Conservation (phyloP, 2,888 invertebrate genomes). For the Amblyjoppa proteus region DNA sequence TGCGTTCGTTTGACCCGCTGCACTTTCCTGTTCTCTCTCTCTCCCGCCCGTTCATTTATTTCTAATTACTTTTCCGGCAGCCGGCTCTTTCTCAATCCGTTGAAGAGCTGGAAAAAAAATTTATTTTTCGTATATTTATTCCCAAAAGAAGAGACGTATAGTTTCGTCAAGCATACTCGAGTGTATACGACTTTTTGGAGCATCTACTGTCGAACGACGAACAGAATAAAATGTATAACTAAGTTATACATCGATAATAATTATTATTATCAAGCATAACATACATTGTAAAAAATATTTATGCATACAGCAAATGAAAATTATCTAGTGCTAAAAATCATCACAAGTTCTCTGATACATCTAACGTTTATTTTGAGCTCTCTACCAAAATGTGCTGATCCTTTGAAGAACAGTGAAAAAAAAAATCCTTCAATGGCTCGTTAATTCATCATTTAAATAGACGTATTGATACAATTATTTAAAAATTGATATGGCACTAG, state of each 20-base stretch:
- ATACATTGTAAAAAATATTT: not conserved
- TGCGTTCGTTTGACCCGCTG: constrained; percentile 62
- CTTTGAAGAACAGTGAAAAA: not conserved
- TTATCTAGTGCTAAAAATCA: not conserved
- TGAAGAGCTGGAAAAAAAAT: constrained; percentile 38
- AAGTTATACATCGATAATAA: not conserved
- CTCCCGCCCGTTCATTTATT: constrained; percentile 50
- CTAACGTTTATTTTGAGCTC: not conserved
- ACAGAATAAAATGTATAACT: not conserved
- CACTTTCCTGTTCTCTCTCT: constrained; percentile 39
- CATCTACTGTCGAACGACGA: not conserved
- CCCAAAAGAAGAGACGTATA: constrained; percentile 23
- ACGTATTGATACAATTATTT: too few relatives aligned
- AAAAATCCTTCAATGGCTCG: too few relatives aligned
- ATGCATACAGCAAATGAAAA: not conserved
- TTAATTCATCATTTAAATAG: too few relatives aligned
- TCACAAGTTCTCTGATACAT: not conserved
- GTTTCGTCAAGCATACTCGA: not conserved
- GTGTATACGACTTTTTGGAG: not conserved
- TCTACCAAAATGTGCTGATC: not conserved
- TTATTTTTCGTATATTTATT: constrained; percentile 49
- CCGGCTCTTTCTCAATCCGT: constrained; percentile 46
- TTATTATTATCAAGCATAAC: not conserved
- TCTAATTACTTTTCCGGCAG: constrained; percentile 67
- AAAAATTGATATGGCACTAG: too few relatives aligned